These are phyloP conservation scores for Diorhabda elongata DNA, from an alignment of 1,140 invertebrate genomes.

Conservation along the genomic window DNA sequence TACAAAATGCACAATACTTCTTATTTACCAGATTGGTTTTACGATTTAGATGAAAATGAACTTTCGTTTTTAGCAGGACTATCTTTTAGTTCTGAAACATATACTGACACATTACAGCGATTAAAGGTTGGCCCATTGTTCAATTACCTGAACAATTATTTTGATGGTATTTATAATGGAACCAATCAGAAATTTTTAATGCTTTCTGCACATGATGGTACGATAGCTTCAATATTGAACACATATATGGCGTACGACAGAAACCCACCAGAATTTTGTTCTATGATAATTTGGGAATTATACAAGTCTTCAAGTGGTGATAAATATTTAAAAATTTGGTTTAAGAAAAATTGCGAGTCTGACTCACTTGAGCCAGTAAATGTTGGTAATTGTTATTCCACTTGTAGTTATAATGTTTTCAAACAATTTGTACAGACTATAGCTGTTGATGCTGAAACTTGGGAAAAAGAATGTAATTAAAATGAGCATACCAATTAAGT, in stretches of 20 bases:
- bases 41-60: conserved; percentile 7
- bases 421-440: conserved; percentile 36
- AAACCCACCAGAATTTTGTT: conserved; percentile 67
- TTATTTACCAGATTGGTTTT: conserved; percentile 6
- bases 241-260: conserved; percentile 67
- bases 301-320: conserved; percentile 31
- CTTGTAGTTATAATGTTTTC: conserved; percentile 58
- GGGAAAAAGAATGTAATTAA: conserved; percentile 27
- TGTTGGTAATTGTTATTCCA: conserved; percentile 54
- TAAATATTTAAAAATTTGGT: conserved; percentile 52
- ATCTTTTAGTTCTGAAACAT: conserved; percentile 26
- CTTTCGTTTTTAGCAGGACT: conserved; percentile 7
- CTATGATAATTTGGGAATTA: conserved; percentile 70
- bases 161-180: conserved; percentile 12
- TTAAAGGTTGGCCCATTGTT: conserved; percentile 61
- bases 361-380: conserved; percentile 49
- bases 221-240: conserved; percentile 69
- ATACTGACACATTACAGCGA: conserved; percentile 51
- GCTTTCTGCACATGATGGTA: conserved; percentile 66
- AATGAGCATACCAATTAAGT: conserved; percentile 20
- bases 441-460: conserved; percentile 7
- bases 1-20: conserved; percentile 5
- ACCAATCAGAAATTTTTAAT: conserved; percentile 41
- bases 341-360: conserved; percentile 54
- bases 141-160: conserved; percentile 30